Base-by-base conservation (phyloP, 2,797 vertebrate species). In the Anisognathus igniventris region DNA sequence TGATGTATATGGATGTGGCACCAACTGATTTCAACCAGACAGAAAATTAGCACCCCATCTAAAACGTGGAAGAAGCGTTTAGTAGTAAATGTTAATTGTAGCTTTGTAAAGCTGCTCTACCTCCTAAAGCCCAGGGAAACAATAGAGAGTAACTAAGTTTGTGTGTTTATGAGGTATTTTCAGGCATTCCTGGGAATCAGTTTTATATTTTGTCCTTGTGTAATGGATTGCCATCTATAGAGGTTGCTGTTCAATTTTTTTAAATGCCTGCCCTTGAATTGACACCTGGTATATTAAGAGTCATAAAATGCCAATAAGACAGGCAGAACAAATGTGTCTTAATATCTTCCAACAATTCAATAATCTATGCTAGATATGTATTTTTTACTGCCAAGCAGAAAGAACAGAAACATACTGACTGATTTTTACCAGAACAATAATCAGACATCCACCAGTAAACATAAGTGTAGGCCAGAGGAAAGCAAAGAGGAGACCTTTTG, bases 391-490 rank as follows among this genome's bases (percentile, higher is more conserved):
- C 95, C 97, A 88, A 61, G 97, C 98, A 4, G 97, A 97, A 88
- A 98, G 92, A 85, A 97, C 95, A 31, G 98, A 98, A 70, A 98
- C 60, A 21, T 97, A 98, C 77, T 98, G 98, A 91, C 96, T 98
- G 53, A 98, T 87, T 95, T 98, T 98, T 57, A 98, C 98, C 93
- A 98, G 96, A 80, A 94, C 80, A 3, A 98, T 96, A 37, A 98
- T 90, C 37, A 98, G 92, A 82, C 98, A 96, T 53, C 98, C 98
- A 1, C 98, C 97, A 2, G 88, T 97, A 67, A 98, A 93, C 96
- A 98, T 92, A 47, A 98, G 97, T 4, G 96, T 97, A 58, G 98
- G 98, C 98, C 98, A 98, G 78, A 98, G 96, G 77, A 98, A 97
- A 57, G 93, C 88, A 39, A 97, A 95, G 35, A 97, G 57, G 9